Percentiles rank a stretch among this genome's conserved stretches.
phyloP scores from a whole-genome alignment of 2,113 vertebrate genomes.

The Symphodus melops region DNA sequence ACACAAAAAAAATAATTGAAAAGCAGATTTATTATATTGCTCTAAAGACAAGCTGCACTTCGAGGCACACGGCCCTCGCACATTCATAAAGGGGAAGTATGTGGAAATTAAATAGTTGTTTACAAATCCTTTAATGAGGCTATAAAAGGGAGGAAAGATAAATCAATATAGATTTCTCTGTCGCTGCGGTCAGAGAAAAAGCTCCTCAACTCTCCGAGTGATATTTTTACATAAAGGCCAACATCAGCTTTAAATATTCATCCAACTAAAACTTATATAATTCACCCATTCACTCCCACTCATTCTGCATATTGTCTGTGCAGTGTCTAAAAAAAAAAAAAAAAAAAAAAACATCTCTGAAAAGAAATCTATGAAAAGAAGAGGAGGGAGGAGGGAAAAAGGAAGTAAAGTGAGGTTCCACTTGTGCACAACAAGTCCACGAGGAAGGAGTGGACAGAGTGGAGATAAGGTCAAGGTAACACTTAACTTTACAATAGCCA shows the following conservation, averaged over 20 bases:
- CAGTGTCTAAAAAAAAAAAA: conserved; percentile 38
- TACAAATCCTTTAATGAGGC: background rate
- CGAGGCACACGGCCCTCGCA: background rate
- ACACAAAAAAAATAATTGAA: background rate
- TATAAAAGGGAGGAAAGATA: background rate
- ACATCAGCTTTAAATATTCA: conserved; percentile 25
- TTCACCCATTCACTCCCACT: conserved; percentile 52
- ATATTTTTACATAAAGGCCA: background rate
- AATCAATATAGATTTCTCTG: background rate
- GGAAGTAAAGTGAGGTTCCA: conserved; percentile 40
- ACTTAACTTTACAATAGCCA: conserved; percentile 57
- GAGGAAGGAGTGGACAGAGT: conserved; percentile 41
- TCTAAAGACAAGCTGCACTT: background rate
- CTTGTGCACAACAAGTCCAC: conserved; percentile 58
- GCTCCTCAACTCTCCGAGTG: background rate
- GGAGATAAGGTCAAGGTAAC: conserved; percentile 56
- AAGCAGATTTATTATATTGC: too few species aligned
- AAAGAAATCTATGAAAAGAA: conserved; percentile 47
- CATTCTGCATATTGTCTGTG: conserved; percentile 37
- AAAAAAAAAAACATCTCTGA: conserved; percentile 41
- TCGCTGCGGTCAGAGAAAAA: conserved; percentile 2
- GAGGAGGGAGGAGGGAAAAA: conserved; percentile 18
- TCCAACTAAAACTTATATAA: conserved; percentile 34
- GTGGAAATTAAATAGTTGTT: conserved; percentile 19
- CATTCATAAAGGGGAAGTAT: conserved; percentile 14